Evolutionary conservation across 2,888 invertebrate genomes (phyloP).

Genomic region (Anaspis maculata): DNA sequence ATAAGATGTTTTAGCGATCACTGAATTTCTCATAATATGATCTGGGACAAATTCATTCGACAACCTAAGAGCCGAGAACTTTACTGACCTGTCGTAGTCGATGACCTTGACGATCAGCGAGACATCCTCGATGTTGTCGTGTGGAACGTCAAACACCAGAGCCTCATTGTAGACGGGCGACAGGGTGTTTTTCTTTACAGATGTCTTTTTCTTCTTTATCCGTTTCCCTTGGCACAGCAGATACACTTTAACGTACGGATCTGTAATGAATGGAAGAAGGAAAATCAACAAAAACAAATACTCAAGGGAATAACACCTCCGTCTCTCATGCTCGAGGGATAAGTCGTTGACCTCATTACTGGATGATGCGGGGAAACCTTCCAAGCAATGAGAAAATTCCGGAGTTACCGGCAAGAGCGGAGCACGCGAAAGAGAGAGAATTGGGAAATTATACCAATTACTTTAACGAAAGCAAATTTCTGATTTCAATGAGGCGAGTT

Average conservation of each 20-base stretch:
- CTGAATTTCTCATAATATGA: no score
- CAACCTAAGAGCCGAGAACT: neutral
- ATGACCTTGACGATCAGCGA: slow-evolving; percentile 77
- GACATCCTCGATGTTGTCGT: slow-evolving; percentile 73
- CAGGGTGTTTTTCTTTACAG: slow-evolving; percentile 78
- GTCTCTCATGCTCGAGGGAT: no score
- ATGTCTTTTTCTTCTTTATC: slow-evolving; percentile 89
- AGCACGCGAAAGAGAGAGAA: no score
- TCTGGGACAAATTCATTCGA: neutral
- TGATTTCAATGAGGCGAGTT: no score
- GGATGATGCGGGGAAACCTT: no score
- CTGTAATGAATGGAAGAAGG: slow-evolving; percentile 47
- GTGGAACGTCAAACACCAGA: slow-evolving; percentile 83
- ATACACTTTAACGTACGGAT: slow-evolving; percentile 91
- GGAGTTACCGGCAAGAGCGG: no score
- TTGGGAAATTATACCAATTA: no score
- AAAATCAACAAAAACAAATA: neutral
- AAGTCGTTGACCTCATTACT: no score
- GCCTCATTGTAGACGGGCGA: slow-evolving; percentile 91
- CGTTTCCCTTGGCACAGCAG: slow-evolving; percentile 80
- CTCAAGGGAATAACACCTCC: no score
- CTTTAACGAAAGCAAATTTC: no score
- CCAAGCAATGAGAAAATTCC: no score
- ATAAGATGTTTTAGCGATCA: no score
- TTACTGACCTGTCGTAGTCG: slow-evolving; percentile 73